Evolutionary conservation across 2,888 invertebrate species (phyloP).

Genomic region (Idaea aversata): DNA sequence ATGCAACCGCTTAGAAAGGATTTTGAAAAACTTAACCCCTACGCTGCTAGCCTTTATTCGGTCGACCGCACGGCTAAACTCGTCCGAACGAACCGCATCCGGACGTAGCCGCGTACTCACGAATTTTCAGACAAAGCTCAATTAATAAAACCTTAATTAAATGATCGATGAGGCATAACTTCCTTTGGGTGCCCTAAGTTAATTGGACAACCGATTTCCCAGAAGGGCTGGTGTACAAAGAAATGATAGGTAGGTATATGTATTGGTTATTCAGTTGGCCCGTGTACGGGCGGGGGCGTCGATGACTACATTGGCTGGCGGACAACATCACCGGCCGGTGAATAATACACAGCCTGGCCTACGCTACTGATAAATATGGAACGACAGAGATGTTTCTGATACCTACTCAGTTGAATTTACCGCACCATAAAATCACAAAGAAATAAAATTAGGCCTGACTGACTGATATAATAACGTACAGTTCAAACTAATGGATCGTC

Average conservation of each 20-base stretch:
- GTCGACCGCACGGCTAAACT: too few relatives aligned
- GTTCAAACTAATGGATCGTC: too few relatives aligned
- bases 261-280: constrained; percentile 3
- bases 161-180: background rate
- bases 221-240: background rate
- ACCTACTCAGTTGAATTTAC: background rate
- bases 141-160: background rate
- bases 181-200: background rate
- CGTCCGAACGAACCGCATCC: too few relatives aligned
- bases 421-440: too few relatives aligned
- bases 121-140: too few relatives aligned
- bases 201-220: background rate
- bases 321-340: background rate
- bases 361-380: constrained; percentile 31
- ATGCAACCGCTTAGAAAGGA: too few relatives aligned
- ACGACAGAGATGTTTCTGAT: constrained; percentile 7
- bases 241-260: background rate
- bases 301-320: background rate
- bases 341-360: constrained; percentile 13
- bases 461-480: too few relatives aligned
- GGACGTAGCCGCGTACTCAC: too few relatives aligned
- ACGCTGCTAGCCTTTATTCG: too few relatives aligned
- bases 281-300: background rate
- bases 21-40: too few relatives aligned
- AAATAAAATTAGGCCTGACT: too few relatives aligned